These are phyloP conservation scores for Crepidodera aurea DNA, from an alignment of 2,888 invertebrate genomes.

Conservation along the genomic window DNA sequence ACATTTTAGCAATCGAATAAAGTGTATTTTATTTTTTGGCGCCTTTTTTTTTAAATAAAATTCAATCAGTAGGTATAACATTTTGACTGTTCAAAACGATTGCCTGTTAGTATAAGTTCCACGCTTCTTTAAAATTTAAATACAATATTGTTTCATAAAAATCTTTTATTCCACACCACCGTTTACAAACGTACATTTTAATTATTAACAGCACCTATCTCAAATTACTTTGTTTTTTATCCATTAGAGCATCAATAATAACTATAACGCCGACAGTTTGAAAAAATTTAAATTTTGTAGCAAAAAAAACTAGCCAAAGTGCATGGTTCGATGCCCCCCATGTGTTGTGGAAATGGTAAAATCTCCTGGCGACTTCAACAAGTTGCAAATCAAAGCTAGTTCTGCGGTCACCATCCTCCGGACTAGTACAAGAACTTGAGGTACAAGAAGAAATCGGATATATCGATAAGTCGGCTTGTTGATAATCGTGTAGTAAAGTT, in stretches of 20 bases:
- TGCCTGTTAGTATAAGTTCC: no score
- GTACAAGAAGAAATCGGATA: background rate
- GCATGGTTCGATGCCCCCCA: slow-evolving; percentile 54
- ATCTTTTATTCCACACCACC: no score
- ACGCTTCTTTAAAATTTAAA: no score
- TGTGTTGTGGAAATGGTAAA: slow-evolving; percentile 54
- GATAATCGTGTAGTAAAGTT: background rate
- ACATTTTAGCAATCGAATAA: no score
- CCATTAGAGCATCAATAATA: background rate
- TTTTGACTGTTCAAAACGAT: no score
- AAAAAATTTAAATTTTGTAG: background rate
- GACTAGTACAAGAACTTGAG: slow-evolving; percentile 47
- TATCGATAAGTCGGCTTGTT: background rate
- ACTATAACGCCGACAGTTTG: background rate
- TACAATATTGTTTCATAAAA: no score
- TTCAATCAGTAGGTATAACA: no score
- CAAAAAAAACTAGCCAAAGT: slow-evolving; percentile 43
- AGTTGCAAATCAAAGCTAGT: slow-evolving; percentile 51
- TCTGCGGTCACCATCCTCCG: slow-evolving; percentile 46
- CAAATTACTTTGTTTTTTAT: no score
- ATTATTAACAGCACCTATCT: no score
- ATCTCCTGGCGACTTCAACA: slow-evolving; percentile 52
- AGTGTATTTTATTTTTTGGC: no score
- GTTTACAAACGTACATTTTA: no score
- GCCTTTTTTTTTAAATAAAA: no score